Evolutionary conservation across 2,797 vertebrate species (phyloP).

Genomic region (Stomatorhinus walkeri): DNA sequence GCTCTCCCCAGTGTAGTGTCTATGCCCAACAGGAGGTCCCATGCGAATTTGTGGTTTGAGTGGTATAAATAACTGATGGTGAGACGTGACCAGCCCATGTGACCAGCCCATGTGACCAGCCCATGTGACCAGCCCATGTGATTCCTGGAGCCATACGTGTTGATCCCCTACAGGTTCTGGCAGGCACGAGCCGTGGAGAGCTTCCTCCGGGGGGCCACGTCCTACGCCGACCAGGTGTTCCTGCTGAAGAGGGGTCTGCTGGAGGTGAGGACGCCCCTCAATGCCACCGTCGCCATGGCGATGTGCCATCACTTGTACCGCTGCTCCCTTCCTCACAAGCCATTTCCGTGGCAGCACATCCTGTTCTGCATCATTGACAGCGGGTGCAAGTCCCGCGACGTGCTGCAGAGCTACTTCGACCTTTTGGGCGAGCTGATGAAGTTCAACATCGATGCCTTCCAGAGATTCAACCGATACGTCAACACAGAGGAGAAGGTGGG

Average conservation of each 20-base stretch:
- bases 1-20: neutral
- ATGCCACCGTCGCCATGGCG: neutral
- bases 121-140: neutral
- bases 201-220: slow-evolving; percentile 92
- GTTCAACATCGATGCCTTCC: slow-evolving; percentile 96
- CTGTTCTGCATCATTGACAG: slow-evolving; percentile 97
- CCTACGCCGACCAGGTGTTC: slow-evolving; percentile 98
- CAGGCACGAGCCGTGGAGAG: slow-evolving; percentile 97
- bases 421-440: slow-evolving; percentile 97
- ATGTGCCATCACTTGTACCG: neutral
- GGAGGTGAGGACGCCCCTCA: slow-evolving; percentile 67
- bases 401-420: slow-evolving; percentile 98
- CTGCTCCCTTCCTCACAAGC: neutral
- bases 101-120: too few relatives aligned
- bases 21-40: neutral
- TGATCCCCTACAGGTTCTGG: slow-evolving; percentile 75
- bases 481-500: slow-evolving; percentile 93
- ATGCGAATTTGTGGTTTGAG: neutral
- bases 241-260: slow-evolving; percentile 89
- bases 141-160: neutral
- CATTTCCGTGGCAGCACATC: slow-evolving; percentile 74
- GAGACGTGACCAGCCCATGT: neutral
- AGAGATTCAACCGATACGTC: slow-evolving; percentile 97
- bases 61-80: neutral
- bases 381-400: slow-evolving; percentile 90